phyloP scores from a whole-genome alignment of 2,113 vertebrate species.

The Morone chrysops region DNA sequence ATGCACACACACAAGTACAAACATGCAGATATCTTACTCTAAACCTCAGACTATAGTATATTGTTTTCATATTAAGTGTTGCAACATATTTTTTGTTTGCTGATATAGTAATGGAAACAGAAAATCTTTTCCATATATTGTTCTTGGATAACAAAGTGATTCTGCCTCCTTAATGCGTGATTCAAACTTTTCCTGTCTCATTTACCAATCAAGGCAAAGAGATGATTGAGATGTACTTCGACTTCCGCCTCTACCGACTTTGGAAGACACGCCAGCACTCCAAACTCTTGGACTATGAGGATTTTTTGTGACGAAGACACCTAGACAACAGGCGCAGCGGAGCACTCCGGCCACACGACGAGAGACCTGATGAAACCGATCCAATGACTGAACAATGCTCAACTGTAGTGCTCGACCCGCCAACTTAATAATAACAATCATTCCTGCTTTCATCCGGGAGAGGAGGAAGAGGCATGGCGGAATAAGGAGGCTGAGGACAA shows the following conservation, averaged over 20 bases:
- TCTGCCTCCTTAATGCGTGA: not conserved
- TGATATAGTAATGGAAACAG: not conserved
- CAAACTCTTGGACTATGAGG: constrained; percentile 95
- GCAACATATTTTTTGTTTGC: not conserved
- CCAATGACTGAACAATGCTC: constrained; percentile 48
- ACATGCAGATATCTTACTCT: not conserved
- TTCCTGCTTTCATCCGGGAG: constrained; percentile 66
- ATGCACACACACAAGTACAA: no score
- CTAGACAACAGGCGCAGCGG: not conserved
- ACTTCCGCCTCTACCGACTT: constrained; percentile 97
- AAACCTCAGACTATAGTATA: not conserved
- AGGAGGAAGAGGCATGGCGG: constrained; percentile 40
- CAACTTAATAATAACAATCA: constrained; percentile 50
- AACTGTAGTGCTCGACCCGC: constrained; percentile 41
- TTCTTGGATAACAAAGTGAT: not conserved
- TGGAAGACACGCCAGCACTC: constrained; percentile 99
- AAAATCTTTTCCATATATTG: not conserved
- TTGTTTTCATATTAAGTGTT: not conserved
- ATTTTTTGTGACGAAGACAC: constrained; percentile 84
- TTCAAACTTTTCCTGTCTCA: constrained; percentile 11
- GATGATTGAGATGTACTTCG: constrained; percentile 98
- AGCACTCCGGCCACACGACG: constrained; percentile 45
- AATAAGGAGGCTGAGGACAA: constrained; percentile 40
- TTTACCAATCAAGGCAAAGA: constrained; percentile 88
- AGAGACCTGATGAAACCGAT: constrained; percentile 46